Evolutionary conservation across 2,888 invertebrate genomes (phyloP).

Genomic region (Gnatocerus cornutus): DNA sequence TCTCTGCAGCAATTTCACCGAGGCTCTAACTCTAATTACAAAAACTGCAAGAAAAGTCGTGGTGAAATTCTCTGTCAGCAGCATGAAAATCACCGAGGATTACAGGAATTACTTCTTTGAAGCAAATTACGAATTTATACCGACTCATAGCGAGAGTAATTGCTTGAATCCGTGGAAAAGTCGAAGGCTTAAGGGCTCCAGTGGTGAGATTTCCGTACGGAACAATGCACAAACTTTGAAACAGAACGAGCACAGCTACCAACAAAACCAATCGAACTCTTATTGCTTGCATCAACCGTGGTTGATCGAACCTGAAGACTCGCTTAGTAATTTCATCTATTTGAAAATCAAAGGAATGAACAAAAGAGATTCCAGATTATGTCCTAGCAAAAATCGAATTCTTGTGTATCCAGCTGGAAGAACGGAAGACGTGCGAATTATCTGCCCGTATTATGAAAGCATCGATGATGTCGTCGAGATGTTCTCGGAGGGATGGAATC

Average conservation of each 20-base stretch:
- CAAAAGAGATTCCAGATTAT: constrained; percentile 71
- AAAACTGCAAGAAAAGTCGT: constrained; percentile 82
- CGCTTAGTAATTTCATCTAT: constrained; percentile 81
- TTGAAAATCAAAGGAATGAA: constrained; percentile 79
- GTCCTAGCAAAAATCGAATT: constrained; percentile 81
- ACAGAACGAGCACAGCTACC: constrained; percentile 72
- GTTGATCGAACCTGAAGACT: constrained; percentile 84
- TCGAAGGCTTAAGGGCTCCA: constrained; percentile 79
- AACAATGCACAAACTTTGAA: constrained; percentile 73
- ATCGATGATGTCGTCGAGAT: constrained; percentile 75
- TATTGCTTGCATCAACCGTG: constrained; percentile 84
- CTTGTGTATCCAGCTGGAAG: constrained; percentile 82
- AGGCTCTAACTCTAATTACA: constrained; percentile 78
- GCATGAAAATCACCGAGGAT: constrained; percentile 88
- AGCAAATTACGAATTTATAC: constrained; percentile 80
- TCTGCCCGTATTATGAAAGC: constrained; percentile 76
- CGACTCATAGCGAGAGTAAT: constrained; percentile 74
- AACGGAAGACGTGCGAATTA: constrained; percentile 76
- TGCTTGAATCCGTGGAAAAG: constrained; percentile 81
- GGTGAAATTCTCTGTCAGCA: constrained; percentile 82
- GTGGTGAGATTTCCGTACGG: constrained; percentile 81
- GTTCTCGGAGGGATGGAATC: constrained; percentile 78
- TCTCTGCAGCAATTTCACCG: constrained; percentile 81
- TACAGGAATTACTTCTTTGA: constrained; percentile 87
- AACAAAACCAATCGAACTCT: constrained; percentile 71